Conservation (phyloP, 2,888 invertebrate species). For the Cerastis leucographa region DNA sequence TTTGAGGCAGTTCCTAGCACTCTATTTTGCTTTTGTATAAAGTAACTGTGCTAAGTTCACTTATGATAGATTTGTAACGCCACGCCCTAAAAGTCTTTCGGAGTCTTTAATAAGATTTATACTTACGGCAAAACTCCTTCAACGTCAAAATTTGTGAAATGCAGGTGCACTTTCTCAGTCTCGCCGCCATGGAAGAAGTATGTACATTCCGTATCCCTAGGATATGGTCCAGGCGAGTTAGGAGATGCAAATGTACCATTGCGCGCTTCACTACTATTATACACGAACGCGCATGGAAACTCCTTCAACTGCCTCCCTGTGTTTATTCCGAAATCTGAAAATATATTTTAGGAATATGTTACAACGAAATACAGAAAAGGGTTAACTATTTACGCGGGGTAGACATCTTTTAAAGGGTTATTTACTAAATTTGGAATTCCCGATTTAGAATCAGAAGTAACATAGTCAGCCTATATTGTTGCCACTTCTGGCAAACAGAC, state of each 20-base stretch:
- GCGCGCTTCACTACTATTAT: conserved; percentile 95
- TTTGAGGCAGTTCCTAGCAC: background rate
- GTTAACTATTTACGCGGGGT: background rate
- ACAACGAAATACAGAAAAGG: background rate
- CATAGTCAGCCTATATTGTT: background rate
- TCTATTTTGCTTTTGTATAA: background rate
- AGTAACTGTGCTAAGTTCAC: background rate
- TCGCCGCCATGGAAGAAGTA: conserved; percentile 96
- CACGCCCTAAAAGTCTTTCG: background rate
- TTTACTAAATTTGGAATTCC: background rate
- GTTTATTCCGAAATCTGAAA: conserved; percentile 96
- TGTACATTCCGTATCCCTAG: conserved; percentile 97
- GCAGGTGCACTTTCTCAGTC: conserved; percentile 95
- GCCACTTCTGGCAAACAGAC: background rate
- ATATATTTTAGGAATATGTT: conserved; percentile 30
- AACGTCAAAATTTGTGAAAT: conserved; percentile 97
- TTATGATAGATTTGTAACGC: background rate
- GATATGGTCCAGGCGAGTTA: conserved; percentile 97
- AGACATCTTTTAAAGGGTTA: background rate
- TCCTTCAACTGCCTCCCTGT: conserved; percentile 94
- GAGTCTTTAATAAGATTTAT: background rate
- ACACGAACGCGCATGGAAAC: conserved; percentile 96
- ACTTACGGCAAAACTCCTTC: conserved; percentile 98
- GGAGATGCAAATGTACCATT: conserved; percentile 96
- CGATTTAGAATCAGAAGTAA: background rate